A percentile compares a stretch with the other conserved stretches of the same genome.
Evolutionary conservation across 1,140 invertebrate genomes (phyloP).

Genomic region (Papilio polytes): DNA sequence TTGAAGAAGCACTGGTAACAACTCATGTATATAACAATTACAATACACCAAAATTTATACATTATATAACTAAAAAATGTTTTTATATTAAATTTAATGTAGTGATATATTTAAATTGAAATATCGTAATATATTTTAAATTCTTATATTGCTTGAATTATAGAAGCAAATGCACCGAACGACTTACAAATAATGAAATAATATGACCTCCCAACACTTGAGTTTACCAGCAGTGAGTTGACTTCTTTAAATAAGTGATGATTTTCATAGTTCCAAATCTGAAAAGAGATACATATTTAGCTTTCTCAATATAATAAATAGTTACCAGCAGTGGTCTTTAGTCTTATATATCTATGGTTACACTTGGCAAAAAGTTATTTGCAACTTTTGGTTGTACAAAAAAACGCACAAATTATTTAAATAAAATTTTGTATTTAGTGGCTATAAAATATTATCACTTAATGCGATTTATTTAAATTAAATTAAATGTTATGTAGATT

Average conservation of each 20-base stretch:
- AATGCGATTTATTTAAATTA: too few relatives aligned
- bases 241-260: slow-evolving; percentile 71
- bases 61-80: slow-evolving; percentile 10
- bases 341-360: too few relatives aligned
- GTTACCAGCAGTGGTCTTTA: too few relatives aligned
- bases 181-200: slow-evolving; percentile 68
- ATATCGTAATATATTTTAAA: slow-evolving; percentile 1
- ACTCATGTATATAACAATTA: neutral
- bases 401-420: too few relatives aligned
- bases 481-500: too few relatives aligned
- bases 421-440: too few relatives aligned
- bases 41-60: slow-evolving; percentile 27
- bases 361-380: neutral
- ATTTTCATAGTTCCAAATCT: slow-evolving; percentile 72
- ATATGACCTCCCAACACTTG: slow-evolving; percentile 77
- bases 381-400: too few relatives aligned
- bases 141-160: slow-evolving; percentile 3
- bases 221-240: slow-evolving; percentile 77
- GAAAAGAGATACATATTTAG: slow-evolving; percentile 51
- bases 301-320: too few relatives aligned
- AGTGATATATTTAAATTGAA: slow-evolving; percentile 7
- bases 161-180: slow-evolving; percentile 70
- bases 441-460: too few relatives aligned
- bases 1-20: slow-evolving; percentile 27
- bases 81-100: neutral